These are phyloP conservation scores for Orientallactaga sibirica DNA, from an alignment of 2,797 vertebrate species.

Conservation along the genomic window DNA sequence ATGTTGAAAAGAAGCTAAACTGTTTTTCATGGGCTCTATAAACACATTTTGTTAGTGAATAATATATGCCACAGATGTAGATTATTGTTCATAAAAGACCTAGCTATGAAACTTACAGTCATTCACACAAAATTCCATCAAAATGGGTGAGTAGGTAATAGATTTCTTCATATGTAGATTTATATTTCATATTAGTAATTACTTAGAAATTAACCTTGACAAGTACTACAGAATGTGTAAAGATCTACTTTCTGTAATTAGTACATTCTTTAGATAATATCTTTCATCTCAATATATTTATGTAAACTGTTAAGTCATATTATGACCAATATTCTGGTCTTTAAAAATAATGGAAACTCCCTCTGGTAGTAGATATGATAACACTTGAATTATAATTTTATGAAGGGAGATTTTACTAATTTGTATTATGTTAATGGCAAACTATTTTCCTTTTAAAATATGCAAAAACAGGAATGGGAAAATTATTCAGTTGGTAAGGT, in stretches of 20 bases:
- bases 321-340: neutral
- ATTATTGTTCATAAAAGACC: neutral
- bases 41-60: neutral
- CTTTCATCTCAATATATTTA: neutral
- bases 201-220: conserved; percentile 15
- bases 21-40: neutral
- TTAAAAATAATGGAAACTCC: conserved; percentile 3
- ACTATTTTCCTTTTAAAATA: neutral
- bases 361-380: neutral
- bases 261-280: neutral
- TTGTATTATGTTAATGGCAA: neutral
- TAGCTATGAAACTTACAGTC: conserved; percentile 15
- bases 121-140: neutral
- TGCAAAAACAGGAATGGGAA: too few relatives aligned
- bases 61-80: neutral
- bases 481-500: too few relatives aligned
- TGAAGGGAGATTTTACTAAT: neutral
- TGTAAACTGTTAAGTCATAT: neutral
- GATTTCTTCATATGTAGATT: conserved; percentile 2
- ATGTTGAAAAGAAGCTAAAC: neutral
- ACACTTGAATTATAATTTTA: neutral
- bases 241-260: neutral
- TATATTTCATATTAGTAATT: neutral
- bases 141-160: neutral
- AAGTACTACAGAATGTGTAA: neutral